phyloP scores from a whole-genome alignment of 2,113 vertebrate genomes.

The Thunnus maccoyii region DNA sequence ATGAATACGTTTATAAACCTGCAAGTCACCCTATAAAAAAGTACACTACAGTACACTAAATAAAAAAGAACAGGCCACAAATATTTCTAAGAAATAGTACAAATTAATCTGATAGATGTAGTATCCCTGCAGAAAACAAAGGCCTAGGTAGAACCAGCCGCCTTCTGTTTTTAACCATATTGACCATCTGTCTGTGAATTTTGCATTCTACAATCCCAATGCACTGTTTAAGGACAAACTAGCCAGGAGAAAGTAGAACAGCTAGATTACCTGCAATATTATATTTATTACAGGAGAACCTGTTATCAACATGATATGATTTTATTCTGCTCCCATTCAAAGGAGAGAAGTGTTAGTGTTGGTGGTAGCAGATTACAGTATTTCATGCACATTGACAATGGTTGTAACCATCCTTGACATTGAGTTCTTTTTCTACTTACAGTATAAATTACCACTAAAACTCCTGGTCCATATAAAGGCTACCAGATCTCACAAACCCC shows the following conservation, averaged over 20 bases:
- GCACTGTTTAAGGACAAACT: conserved; percentile 19
- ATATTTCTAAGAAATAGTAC: conserved; percentile 2
- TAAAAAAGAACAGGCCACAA: background rate
- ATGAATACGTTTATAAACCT: background rate
- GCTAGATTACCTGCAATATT: conserved; percentile 12
- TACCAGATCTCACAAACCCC: background rate
- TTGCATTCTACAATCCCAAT: conserved; percentile 17
- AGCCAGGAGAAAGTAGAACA: conserved; percentile 10
- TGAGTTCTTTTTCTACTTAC: background rate
- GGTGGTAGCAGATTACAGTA: background rate
- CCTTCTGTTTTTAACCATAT: conserved; percentile 8
- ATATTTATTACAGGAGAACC: conserved; percentile 1
- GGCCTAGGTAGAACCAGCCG: background rate
- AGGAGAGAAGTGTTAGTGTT: background rate
- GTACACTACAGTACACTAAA: background rate
- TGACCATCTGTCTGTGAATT: conserved; percentile 44
- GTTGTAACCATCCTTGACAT: conserved; percentile 4
- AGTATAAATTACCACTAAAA: background rate
- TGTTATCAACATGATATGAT: background rate
- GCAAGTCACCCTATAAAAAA: background rate
- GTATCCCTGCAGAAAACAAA: background rate
- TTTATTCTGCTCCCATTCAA: background rate
- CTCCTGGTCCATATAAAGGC: no score
- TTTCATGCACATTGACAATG: background rate
- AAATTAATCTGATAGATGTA: conserved; percentile 10